These are phyloP conservation scores for Drosophila hamatofila DNA, from an alignment of 2,888 invertebrate genomes.

Conservation along the genomic window DNA sequence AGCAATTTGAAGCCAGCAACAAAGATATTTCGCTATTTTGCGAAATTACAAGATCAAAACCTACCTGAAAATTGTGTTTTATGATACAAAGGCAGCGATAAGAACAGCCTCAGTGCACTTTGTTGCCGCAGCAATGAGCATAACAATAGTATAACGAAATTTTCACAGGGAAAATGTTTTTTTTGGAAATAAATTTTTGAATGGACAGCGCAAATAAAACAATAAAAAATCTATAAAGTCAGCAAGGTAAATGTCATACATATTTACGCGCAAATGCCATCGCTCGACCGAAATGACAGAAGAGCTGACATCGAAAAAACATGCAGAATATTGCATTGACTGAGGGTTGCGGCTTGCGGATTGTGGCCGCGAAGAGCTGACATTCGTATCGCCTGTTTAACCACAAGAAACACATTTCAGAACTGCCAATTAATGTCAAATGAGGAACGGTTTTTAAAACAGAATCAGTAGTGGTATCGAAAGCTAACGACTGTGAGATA, in stretches of 20 bases:
- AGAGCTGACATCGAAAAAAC: constrained; percentile 2
- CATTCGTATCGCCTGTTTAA: background rate
- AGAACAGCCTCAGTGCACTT: background rate
- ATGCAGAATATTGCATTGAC: background rate
- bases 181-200: background rate
- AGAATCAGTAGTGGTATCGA: background rate
- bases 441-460: background rate
- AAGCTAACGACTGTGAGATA: background rate
- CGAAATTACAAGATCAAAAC: background rate
- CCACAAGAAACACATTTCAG: constrained; percentile 16
- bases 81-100: background rate
- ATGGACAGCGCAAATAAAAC: background rate
- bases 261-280: background rate
- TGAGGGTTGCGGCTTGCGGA: constrained; percentile 24
- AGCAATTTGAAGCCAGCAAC: background rate
- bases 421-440: constrained; percentile 20
- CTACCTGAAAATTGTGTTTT: background rate
- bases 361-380: background rate
- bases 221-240: background rate
- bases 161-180: background rate
- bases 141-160: background rate
- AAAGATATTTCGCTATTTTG: background rate
- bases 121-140: background rate
- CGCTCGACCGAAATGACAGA: background rate
- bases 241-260: background rate